Evolutionary conservation across 2,888 invertebrate genomes (phyloP).

Genomic region (Imbricaverruca yamaguchii): DNA sequence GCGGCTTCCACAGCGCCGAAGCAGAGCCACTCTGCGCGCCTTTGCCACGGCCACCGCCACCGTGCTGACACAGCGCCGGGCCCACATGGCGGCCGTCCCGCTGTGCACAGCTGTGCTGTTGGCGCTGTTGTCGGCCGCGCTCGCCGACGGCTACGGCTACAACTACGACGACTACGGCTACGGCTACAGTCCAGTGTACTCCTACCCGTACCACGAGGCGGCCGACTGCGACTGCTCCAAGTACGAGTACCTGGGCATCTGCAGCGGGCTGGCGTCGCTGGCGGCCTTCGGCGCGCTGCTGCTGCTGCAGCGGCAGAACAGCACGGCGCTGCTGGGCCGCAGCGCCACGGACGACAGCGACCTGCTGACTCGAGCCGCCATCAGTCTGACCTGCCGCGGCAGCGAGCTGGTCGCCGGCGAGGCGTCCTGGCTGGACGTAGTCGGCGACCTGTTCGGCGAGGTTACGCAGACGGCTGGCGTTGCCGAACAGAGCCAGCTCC

Average conservation of each 20-base stretch:
- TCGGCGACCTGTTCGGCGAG: not conserved
- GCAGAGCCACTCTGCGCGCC: too few relatives aligned
- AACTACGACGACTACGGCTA: not conserved
- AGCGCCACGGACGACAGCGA: not conserved
- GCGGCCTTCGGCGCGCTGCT: not conserved
- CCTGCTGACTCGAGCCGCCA: not conserved
- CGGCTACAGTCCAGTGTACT: not conserved
- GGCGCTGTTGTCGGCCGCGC: not conserved
- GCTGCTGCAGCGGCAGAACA: not conserved
- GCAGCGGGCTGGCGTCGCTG: not conserved
- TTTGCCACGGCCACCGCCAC: too few relatives aligned
- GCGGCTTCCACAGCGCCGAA: too few relatives aligned
- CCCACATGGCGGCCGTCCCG: too few relatives aligned
- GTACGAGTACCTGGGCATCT: not conserved
- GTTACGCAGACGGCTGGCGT: not conserved
- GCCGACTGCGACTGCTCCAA: slow-evolving; percentile 5
- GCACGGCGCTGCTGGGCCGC: not conserved
- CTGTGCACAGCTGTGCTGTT: not conserved
- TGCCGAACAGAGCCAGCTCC: not conserved
- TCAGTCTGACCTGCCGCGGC: not conserved
- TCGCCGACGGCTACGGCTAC: not conserved
- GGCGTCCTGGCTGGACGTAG: not conserved
- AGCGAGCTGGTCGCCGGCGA: not conserved
- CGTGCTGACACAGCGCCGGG: too few relatives aligned
- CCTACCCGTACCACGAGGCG: not conserved